A percentile compares a stretch with the other conserved stretches of the same genome.
Conservation (phyloP, 2,113 vertebrate genomes). For the Xyliphius kryptos region DNA sequence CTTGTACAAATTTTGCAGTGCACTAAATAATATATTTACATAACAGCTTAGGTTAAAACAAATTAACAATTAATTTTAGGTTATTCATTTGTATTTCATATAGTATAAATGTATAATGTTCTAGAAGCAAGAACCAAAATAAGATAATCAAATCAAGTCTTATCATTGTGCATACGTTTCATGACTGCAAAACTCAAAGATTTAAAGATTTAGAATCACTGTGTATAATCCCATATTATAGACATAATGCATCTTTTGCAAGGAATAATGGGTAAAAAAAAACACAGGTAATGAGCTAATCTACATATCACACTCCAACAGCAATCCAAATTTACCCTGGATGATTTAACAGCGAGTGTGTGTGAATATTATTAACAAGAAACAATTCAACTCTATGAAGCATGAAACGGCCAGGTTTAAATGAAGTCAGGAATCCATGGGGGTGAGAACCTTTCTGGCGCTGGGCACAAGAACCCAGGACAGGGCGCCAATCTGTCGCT, state of each 20-base stretch:
- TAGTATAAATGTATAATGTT: background rate
- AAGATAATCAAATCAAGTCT: background rate
- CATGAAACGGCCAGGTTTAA: background rate
- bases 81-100: too few relatives aligned
- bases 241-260: background rate
- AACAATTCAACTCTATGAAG: background rate
- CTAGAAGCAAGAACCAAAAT: background rate
- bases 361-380: background rate
- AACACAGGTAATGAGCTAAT: conserved; percentile 4
- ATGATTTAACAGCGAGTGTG: background rate
- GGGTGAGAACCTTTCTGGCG: too few relatives aligned
- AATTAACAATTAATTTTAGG: too few relatives aligned
- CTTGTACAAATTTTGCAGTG: too few relatives aligned
- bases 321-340: background rate
- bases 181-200: conserved; percentile 18
- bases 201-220: background rate
- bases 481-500: too few relatives aligned
- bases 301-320: background rate
- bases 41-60: too few relatives aligned
- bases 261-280: conserved; percentile 33
- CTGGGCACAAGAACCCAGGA: too few relatives aligned
- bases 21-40: too few relatives aligned
- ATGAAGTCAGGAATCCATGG: background rate
- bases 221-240: background rate
- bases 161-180: conserved; percentile 38